Percentiles rank a stretch among this genome's conserved stretches.
Evolutionary conservation across 92 coral and sea anemone genomes (phyloP).

Genomic region (Metridium senile): DNA sequence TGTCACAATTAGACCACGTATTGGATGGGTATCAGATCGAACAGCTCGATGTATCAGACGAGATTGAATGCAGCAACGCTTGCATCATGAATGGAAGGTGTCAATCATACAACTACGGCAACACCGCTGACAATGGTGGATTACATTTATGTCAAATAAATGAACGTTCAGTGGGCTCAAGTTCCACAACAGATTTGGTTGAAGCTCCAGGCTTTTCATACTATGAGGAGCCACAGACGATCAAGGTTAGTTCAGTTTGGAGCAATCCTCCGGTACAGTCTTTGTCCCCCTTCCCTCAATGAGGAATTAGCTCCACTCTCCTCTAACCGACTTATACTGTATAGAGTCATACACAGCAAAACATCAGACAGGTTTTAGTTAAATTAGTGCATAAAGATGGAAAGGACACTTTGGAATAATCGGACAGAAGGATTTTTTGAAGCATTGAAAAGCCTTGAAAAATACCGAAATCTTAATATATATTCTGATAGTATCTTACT

Average conservation of each 20-base stretch:
- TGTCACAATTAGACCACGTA: not conserved
- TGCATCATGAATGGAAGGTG: conserved; percentile 28
- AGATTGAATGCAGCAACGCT: conserved; percentile 15
- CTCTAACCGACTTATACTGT: too few species aligned
- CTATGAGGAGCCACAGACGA: conserved; percentile 27
- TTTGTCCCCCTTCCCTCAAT: too few species aligned
- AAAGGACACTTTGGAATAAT: too few species aligned
- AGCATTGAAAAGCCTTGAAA: too few species aligned
- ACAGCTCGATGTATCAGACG: conserved; percentile 9
- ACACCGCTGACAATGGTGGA: conserved; percentile 26
- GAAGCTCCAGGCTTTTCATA: conserved; percentile 6
- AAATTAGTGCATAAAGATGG: too few species aligned
- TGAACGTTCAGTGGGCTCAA: conserved; percentile 23
- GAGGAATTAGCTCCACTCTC: too few species aligned
- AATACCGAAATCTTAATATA: too few species aligned
- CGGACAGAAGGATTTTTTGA: too few species aligned
- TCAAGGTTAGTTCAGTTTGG: conserved; percentile 18
- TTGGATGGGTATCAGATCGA: not conserved
- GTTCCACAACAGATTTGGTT: not conserved
- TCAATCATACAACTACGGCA: conserved; percentile 43
- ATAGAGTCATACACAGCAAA: too few species aligned
- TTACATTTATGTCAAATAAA: conserved; percentile 26
- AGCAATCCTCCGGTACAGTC: too few species aligned
- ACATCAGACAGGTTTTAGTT: too few species aligned
- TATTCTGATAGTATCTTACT: too few species aligned